phyloP scores from a whole-genome alignment of 2,797 vertebrate species.

The Sebastes vulpes region DNA sequence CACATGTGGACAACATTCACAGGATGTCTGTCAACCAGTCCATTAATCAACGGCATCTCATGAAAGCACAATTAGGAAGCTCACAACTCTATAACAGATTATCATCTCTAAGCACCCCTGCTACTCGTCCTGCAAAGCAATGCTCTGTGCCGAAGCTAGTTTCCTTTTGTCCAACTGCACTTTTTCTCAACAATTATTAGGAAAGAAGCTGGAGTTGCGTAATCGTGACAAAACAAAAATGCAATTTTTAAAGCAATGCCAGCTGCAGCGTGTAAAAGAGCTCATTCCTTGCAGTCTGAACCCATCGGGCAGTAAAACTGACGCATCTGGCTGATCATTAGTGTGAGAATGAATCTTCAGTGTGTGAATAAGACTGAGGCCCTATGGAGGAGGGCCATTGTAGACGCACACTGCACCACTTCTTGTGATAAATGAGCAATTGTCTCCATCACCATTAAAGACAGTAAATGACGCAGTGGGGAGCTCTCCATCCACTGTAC shows the following conservation, averaged over 20 bases:
- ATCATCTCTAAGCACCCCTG: slow-evolving; percentile 64
- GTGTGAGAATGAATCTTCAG: slow-evolving; percentile 78
- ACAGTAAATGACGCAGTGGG: slow-evolving; percentile 62
- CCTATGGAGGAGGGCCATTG: slow-evolving; percentile 39
- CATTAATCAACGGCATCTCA: slow-evolving; percentile 76
- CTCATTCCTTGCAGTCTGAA: slow-evolving; percentile 24
- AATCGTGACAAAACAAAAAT: slow-evolving; percentile 25
- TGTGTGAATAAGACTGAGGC: slow-evolving; percentile 63
- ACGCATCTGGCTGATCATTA: slow-evolving; percentile 72
- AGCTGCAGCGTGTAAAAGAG: slow-evolving; percentile 54
- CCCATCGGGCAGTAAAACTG: slow-evolving; percentile 34
- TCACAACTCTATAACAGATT: slow-evolving; percentile 63
- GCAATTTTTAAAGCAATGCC: not conserved
- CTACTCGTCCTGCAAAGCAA: slow-evolving; percentile 13
- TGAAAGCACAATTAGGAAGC: slow-evolving; percentile 77
- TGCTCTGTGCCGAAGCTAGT: not conserved
- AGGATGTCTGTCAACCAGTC: slow-evolving; percentile 71
- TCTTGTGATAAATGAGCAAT: slow-evolving; percentile 71
- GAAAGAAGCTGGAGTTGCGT: slow-evolving; percentile 17
- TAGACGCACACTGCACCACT: slow-evolving; percentile 55
- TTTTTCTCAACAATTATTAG: slow-evolving; percentile 3
- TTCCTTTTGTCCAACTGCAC: slow-evolving; percentile 5
- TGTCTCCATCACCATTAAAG: slow-evolving; percentile 73
- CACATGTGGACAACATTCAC: slow-evolving; percentile 84
- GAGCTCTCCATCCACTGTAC: slow-evolving; percentile 43